These are phyloP conservation scores for Caenorhabditis imperialis DNA, from an alignment of 2,888 invertebrate species.

Conservation along the genomic window DNA sequence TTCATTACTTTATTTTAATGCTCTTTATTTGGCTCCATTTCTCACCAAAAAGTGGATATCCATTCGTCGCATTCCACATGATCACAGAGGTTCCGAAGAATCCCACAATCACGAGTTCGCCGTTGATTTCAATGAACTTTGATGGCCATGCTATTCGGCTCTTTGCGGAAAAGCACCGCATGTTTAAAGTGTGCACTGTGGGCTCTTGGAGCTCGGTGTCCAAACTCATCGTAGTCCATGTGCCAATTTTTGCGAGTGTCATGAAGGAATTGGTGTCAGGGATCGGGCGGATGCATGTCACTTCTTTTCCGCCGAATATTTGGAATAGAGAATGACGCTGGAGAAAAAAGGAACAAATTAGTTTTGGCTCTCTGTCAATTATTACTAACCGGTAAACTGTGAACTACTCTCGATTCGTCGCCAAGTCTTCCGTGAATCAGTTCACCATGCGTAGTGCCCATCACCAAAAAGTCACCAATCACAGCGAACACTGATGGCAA, in stretches of 20 bases:
- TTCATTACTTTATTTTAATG: no score
- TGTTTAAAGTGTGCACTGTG: slow-evolving; percentile 8
- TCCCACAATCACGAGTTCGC: slow-evolving; percentile 23
- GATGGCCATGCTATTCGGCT: slow-evolving; percentile 45
- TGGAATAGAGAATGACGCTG: neutral
- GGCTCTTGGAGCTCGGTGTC: neutral
- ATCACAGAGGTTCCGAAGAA: slow-evolving; percentile 44
- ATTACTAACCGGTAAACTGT: slow-evolving; percentile 1
- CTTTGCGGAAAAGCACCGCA: slow-evolving; percentile 20
- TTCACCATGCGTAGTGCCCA: slow-evolving; percentile 44
- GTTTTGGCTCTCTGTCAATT: neutral
- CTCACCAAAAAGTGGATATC: slow-evolving; percentile 11
- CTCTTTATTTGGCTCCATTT: no score
- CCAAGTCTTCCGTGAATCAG: slow-evolving; percentile 9
- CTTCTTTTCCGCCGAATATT: slow-evolving; percentile 37
- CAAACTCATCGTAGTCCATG: slow-evolving; percentile 19
- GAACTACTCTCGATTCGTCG: neutral
- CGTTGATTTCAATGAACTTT: slow-evolving; percentile 1
- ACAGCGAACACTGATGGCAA: slow-evolving; percentile 25
- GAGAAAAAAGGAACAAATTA: neutral
- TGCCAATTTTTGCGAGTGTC: slow-evolving; percentile 38
- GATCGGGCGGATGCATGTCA: slow-evolving; percentile 24
- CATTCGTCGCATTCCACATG: slow-evolving; percentile 28
- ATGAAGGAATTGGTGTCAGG: slow-evolving; percentile 5
- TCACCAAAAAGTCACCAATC: neutral